Base-by-base conservation (phyloP, 1,140 invertebrate genomes). In the Anadara kagoshimensis region DNA sequence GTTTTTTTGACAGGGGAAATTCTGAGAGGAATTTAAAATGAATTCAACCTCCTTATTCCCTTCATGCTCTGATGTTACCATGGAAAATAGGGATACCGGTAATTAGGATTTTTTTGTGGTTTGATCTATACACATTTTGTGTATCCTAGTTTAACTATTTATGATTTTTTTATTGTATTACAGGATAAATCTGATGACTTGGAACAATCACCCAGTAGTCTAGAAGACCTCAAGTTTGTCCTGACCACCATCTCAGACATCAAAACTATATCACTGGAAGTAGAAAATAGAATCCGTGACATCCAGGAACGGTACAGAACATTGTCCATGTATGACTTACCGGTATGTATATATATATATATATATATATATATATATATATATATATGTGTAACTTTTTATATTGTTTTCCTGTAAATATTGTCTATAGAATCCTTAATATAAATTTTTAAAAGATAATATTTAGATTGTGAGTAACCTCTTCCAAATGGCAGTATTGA, bases 181-280 rank as follows among this genome's bases (percentile, higher is more conserved):
- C 73, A 90, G 89, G 85, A 81, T 62, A 89, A 86, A 64, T 85
- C 85, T 8, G 83, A 88, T 63, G 88, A 90, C 69, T 78, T 90
- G 22, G 86, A 89, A n/a, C 77, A 80, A 57, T 79, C 81, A 10
- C 89, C 89, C 14, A 93, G 92, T 75, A 93, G 93, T 20, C 87
- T 97, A 14, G 93, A 95, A 66, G 92, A 94, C 72, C 94, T 97
- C 78, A 97, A 96, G 89, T 90, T 92, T 80, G 93, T 97, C 0
- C 93, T 97, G 92, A 92, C 93, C 79, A 93, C 94, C 0, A 95
- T 97, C 63, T 90, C 92, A 7, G 91, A 92, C 45, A 92, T 96
- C 51, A 93, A 94, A 79, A 91, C 92, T 45, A 92, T 93, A 79
- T 93, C 94, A 5, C 90, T 96, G 36, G 92, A 93, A 67, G 92